Evolutionary conservation across 2,797 vertebrate genomes (phyloP).

Genomic region (Paguma larvata): DNA sequence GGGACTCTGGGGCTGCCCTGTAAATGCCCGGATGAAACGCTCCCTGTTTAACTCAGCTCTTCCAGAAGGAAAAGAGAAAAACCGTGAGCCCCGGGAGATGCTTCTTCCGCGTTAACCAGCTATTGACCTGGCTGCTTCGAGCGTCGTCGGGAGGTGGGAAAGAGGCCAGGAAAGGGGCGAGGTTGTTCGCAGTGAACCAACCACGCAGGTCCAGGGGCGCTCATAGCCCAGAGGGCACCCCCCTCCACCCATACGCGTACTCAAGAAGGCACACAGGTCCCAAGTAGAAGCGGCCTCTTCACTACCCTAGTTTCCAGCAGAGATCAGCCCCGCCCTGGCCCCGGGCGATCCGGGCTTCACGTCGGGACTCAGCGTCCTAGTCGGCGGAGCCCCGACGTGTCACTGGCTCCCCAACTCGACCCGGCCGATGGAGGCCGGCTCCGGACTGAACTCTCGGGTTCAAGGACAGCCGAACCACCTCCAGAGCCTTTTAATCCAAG

Average conservation of each 20-base stretch:
- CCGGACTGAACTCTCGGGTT: not conserved
- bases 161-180: not conserved
- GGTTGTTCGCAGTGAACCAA: not conserved
- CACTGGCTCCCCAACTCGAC: not conserved
- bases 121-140: slow-evolving; percentile 89
- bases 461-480: not conserved
- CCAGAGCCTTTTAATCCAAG: slow-evolving; percentile 50
- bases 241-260: not conserved
- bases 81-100: slow-evolving; percentile 89
- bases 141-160: not conserved
- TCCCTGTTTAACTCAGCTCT: slow-evolving; percentile 97
- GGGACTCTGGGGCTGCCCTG: slow-evolving; percentile 75
- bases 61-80: slow-evolving; percentile 92
- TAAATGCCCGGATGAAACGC: slow-evolving; percentile 96
- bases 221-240: not conserved
- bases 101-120: slow-evolving; percentile 92
- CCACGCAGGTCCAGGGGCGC: not conserved
- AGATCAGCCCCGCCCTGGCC: not conserved
- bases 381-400: not conserved
- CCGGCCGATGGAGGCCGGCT: not conserved
- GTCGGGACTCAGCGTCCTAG: not conserved
- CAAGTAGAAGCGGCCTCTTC: not conserved
- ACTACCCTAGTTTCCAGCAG: not conserved
- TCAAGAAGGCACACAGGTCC: not conserved
- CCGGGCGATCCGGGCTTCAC: not conserved